Base-by-base conservation (phyloP, 2,888 invertebrate genomes). In the Tinea semifulvella region DNA sequence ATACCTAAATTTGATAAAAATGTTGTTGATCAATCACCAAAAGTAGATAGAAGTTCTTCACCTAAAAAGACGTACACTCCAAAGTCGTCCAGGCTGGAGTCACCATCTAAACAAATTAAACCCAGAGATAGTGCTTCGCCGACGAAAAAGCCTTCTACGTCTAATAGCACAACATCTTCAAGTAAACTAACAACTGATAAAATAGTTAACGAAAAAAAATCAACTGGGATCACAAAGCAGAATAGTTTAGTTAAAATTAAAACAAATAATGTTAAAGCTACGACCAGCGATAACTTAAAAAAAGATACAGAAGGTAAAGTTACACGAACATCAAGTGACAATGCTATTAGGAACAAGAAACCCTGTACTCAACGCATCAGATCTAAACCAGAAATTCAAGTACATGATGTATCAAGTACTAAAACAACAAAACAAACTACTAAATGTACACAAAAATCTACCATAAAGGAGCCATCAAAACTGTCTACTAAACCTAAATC, bases 271-370 rank as follows among this genome's bases (percentile, higher is more conserved):
- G 73, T 68, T 1, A 60, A 64, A 3, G n/a, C 36, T 2, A 17
- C 36, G 5, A 18, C 36, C 10, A 42, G 13, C 13, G 27, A 27
- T 2, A 63, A 59, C 13, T 63, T 73, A 35, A 82, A 66, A 48
- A 76, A 68, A 53, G 69, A 71, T 40, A 48, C 48, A 13, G 81
- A 84, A 31, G 49, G 56, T 14, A 84, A 82, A 61, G 75, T 85
- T 31, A 76, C 72, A 2, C 75, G 85, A 27, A 85, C 86, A 16
- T 65, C 76, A 3, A 86, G 85, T 56, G 86, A 87, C 46, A 77
- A 77, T 45, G 61, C 80, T n/a, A 74, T 84, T 6, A 86, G 83
- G 60, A 60, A 73, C 1, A 72, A 74, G 50, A 75, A 76, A 54
- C 55, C 53, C 49, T 61, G 72, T 1, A 79, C 83, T 4, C 72